These are phyloP conservation scores for Rallus limicola DNA, from an alignment of 2,113 vertebrate genomes.

Conservation along the genomic window DNA sequence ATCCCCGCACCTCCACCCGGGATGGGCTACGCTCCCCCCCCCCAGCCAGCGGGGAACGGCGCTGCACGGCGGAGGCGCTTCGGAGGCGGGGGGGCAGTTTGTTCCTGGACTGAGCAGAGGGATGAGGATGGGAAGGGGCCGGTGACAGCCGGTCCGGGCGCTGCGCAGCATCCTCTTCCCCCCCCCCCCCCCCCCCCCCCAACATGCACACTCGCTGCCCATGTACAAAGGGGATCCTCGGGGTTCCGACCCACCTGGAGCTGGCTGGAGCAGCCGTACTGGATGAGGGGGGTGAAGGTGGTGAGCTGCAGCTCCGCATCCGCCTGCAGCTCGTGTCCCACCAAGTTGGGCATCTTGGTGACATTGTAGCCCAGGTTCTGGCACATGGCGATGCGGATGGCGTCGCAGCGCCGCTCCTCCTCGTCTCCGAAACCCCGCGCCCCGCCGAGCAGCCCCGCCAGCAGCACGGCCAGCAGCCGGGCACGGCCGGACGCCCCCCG, in stretches of 20 bases:
- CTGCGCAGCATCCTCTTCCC: not conserved
- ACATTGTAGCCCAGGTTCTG: conserved; percentile 98
- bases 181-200: too few species aligned
- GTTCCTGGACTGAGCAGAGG: not conserved
- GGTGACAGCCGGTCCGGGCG: not conserved
- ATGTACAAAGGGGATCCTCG: not conserved
- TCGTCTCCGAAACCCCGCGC: conserved; percentile 86
- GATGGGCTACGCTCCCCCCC: not conserved
- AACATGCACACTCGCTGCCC: not conserved
- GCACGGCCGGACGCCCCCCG: not conserved
- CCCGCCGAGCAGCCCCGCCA: conserved; percentile 17
- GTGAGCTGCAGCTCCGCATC: conserved; percentile 97
- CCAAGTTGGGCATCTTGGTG: conserved; percentile 98
- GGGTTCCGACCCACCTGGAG: conserved; percentile 84
- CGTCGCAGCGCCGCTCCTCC: conserved; percentile 94
- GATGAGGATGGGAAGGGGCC: not conserved
- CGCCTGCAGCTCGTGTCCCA: conserved; percentile 94
- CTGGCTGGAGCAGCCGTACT: conserved; percentile 98
- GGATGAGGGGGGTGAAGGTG: conserved; percentile 96
- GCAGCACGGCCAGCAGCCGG: conserved; percentile 12
- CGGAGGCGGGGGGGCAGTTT: too few species aligned
- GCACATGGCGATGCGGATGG: conserved; percentile 97
- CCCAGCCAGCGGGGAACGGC: not conserved
- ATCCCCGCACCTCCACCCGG: not conserved
- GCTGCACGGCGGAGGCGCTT: not conserved